Evolutionary conservation across 2,797 vertebrate genomes (phyloP).

Genomic region (Lerista edwardsae): DNA sequence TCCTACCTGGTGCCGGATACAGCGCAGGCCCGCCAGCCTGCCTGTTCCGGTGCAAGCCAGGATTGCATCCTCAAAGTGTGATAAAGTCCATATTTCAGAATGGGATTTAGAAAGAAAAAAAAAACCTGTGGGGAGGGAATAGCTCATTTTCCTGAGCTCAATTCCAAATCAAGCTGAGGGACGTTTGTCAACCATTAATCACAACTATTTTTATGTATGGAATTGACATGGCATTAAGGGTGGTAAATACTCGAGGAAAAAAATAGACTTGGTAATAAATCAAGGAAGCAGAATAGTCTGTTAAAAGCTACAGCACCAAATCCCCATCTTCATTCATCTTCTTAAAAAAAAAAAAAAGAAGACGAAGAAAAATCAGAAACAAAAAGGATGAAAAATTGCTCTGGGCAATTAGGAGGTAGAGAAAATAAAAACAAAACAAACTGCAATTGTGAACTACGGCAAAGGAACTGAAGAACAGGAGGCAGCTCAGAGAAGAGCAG

Average conservation of each 20-base stretch:
- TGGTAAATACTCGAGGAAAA: not conserved
- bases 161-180: not conserved
- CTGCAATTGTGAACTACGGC: not conserved
- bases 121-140: no score
- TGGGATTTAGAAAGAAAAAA: no score
- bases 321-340: not conserved
- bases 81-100: no score
- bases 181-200: not conserved
- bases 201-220: not conserved
- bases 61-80: no score
- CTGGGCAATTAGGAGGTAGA: slow-evolving; percentile 5
- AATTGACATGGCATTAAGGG: not conserved
- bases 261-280: slow-evolving; percentile 4
- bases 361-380: not conserved
- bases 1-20: no score
- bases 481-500: slow-evolving; percentile 1
- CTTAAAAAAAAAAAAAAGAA: not conserved
- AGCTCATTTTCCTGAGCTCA: not conserved
- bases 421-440: slow-evolving; percentile 17
- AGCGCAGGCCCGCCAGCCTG: no score
- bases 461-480: not conserved
- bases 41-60: no score
- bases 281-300: not conserved
- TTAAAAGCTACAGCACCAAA: not conserved
- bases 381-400: not conserved